Base-by-base conservation (phyloP, 2,113 vertebrate genomes). In the Amphiprion ocellaris region DNA sequence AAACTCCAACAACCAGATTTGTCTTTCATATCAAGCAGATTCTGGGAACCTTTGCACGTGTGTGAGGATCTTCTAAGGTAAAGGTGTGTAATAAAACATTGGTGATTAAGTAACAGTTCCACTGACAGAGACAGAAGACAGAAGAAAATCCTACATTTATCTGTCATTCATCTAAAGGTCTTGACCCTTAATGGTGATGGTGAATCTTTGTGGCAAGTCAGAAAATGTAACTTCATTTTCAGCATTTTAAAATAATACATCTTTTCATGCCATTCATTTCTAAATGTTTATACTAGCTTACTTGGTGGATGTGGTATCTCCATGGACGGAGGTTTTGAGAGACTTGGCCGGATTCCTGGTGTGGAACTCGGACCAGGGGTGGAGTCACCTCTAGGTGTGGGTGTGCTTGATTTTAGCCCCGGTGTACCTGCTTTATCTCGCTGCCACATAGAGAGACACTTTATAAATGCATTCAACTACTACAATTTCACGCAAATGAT, bases 371-470 rank as follows among this genome's bases (percentile, higher is more conserved):
- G 96, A 85, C 97, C 97, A 4, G 97, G 96, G 15, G 96, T 96
- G 90, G 97, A 95, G 85, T 99, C 97, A 19, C 96, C 96, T 92
- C 97, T 93, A 62, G 97, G 97, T 80, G 97, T 98, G 23, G 97
- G 97, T 71, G 97, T 98, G 93, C 95, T 98, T 68, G 97, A 97
- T 95, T 99, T 99, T 64, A 98, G 92, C 87, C 97, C 96, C 66
- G 97, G 97, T 69, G 97, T 98, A 77, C 96, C 96, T 82, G 97
- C 96, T 93, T 99, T 99, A 90, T 99, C 97, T 92, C 97, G 96
- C 97, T 98, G 89, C 85, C 89, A 94, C 91, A 33, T 8, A 72
- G 1, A 74, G 28, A 58, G 1, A 15, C 14, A 59, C 3, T 37
- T 67, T 33, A 76, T 17, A 56, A 47, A 73, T 26, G 49, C 46